These are phyloP conservation scores for Diloba caeruleocephala DNA, from an alignment of 2,888 invertebrate genomes.

Conservation along the genomic window DNA sequence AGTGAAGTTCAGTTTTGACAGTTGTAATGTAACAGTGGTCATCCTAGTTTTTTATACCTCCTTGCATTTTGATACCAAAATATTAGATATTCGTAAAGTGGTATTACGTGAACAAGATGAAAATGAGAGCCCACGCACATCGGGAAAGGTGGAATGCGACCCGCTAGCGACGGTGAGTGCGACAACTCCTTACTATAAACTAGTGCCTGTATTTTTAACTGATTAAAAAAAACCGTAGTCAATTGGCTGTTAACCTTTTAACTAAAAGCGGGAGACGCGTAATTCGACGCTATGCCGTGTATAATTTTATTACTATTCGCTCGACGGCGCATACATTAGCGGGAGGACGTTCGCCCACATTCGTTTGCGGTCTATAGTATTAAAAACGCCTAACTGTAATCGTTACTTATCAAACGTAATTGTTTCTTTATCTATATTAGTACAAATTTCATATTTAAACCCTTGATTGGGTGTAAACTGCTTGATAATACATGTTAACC, in stretches of 20 bases:
- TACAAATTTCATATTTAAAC: slow-evolving; percentile 83
- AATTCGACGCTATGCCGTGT: slow-evolving; percentile 88
- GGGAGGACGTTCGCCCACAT: slow-evolving; percentile 60
- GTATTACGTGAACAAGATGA: slow-evolving; percentile 89
- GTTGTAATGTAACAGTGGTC: slow-evolving; percentile 87
- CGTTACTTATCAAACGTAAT: slow-evolving; percentile 80
- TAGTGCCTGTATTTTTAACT: slow-evolving; percentile 87
- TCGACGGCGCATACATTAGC: slow-evolving; percentile 80
- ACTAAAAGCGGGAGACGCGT: slow-evolving; percentile 88
- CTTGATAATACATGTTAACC: slow-evolving; percentile 70
- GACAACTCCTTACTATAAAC: slow-evolving; percentile 64
- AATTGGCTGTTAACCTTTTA: slow-evolving; percentile 90
- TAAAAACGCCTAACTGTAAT: slow-evolving; percentile 68
- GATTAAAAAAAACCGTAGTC: slow-evolving; percentile 89
- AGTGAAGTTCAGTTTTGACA: slow-evolving; percentile 88
- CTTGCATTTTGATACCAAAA: slow-evolving; percentile 89
- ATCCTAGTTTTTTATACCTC: slow-evolving; percentile 86
- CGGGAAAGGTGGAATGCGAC: slow-evolving; percentile 86
- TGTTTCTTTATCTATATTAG: slow-evolving; percentile 83
- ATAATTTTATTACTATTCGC: slow-evolving; percentile 88
- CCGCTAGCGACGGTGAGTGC: slow-evolving; percentile 86
- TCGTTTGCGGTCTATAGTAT: slow-evolving; percentile 67
- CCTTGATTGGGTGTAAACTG: slow-evolving; percentile 84
- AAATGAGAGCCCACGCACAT: slow-evolving; percentile 87
- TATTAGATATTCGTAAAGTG: slow-evolving; percentile 87